Percentiles rank a stretch among this genome's conserved stretches.
These are phyloP conservation scores for Sisyra terminalis DNA, from an alignment of 2,888 invertebrate species.

Conservation along the genomic window DNA sequence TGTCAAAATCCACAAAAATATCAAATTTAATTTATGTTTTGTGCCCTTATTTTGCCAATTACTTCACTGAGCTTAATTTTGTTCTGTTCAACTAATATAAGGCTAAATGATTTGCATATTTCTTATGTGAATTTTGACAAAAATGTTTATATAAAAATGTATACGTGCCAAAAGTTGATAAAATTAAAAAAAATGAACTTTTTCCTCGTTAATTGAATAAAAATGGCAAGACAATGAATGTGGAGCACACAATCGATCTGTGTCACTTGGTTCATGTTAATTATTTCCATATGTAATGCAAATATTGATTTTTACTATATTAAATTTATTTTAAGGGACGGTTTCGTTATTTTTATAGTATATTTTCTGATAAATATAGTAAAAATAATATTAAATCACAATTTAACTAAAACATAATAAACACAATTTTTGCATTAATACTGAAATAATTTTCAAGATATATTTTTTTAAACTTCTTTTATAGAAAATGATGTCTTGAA, in stretches of 20 bases:
- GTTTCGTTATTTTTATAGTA: constrained; percentile 2
- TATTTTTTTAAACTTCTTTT: too few relatives aligned
- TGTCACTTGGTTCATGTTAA: constrained; percentile 1
- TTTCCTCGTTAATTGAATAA: background rate
- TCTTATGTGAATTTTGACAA: background rate
- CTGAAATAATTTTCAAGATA: too few relatives aligned
- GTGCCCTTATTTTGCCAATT: constrained; percentile 4
- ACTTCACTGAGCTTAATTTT: background rate
- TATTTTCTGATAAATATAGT: background rate
- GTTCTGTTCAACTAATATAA: background rate
- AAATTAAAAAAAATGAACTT: background rate
- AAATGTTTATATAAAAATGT: background rate
- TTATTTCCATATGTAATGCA: background rate
- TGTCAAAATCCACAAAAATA: background rate
- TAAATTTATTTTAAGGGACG: constrained; percentile 3
- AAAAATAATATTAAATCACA: background rate
- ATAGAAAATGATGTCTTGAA: too few relatives aligned
- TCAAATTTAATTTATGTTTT: constrained; percentile 1
- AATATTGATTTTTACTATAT: background rate
- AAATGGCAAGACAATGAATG: constrained; percentile 5
- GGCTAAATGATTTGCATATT: too few relatives aligned
- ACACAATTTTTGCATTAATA: background rate
- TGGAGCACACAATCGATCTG: too few relatives aligned
- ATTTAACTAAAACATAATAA: background rate
- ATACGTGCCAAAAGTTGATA: background rate